phyloP scores from a whole-genome alignment of 35 echinoderm and acorn worm genomes.

The Stichopus chloronotus region DNA sequence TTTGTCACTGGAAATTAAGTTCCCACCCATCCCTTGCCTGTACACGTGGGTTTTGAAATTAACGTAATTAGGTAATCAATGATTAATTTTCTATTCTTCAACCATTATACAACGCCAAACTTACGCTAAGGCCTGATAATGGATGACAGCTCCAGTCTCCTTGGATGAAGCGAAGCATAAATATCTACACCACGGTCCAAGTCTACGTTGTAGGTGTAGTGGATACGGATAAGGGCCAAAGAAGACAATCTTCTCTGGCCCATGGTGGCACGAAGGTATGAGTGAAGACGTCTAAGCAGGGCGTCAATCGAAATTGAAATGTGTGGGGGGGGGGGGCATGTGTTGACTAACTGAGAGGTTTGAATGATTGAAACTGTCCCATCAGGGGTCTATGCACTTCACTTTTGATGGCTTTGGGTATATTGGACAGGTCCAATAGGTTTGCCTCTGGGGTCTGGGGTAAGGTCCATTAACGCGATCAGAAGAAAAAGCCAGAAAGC shows the following conservation, averaged over 20 bases:
- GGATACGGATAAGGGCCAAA: conserved; percentile 17
- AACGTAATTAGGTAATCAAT: neutral
- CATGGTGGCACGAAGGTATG: conserved; percentile 30
- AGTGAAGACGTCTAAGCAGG: neutral
- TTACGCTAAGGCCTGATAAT: neutral
- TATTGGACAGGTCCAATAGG: no score
- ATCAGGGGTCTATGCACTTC: no score
- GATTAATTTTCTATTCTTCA: no score
- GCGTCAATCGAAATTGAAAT: no score
- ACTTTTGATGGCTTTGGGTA: no score
- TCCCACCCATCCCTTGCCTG: neutral
- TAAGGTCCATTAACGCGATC: no score
- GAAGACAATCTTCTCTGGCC: conserved; percentile 7
- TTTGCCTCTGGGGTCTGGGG: no score
- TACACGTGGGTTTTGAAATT: neutral
- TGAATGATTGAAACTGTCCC: no score
- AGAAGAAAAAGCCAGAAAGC: no score
- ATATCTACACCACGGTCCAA: conserved; percentile 40
- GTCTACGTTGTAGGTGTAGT: neutral
- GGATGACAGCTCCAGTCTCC: conserved; percentile 33
- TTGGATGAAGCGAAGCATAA: conserved; percentile 39
- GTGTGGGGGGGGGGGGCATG: no score
- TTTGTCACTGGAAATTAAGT: neutral
- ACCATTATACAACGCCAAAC: neutral
- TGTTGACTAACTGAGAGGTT: no score